phyloP scores from a whole-genome alignment of 1,140 invertebrate genomes.

The Lordiphosa clarofinis region DNA sequence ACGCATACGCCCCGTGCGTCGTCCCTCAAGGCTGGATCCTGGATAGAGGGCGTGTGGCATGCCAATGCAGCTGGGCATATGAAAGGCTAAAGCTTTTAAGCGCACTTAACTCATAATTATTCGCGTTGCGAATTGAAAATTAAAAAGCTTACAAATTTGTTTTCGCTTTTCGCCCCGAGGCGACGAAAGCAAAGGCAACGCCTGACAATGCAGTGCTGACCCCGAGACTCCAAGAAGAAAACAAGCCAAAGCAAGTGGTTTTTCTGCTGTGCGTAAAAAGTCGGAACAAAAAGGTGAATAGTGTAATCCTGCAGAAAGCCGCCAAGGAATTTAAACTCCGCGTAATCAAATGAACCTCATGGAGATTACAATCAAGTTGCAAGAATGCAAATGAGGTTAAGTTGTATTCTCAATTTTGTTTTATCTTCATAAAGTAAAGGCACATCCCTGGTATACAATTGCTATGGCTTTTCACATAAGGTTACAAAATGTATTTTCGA shows the following conservation, averaged over 20 bases:
- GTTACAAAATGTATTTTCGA: too few species aligned
- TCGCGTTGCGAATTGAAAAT: constrained; percentile 63
- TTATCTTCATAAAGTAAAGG: too few species aligned
- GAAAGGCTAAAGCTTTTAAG: constrained; percentile 73
- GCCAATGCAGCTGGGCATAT: constrained; percentile 41
- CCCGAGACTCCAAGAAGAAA: constrained; percentile 1
- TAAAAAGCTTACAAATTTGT: constrained; percentile 67
- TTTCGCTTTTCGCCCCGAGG: constrained; percentile 27
- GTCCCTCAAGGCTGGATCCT: constrained; percentile 16
- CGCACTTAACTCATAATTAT: constrained; percentile 73
- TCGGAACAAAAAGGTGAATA: too few species aligned
- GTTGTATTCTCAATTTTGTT: too few species aligned
- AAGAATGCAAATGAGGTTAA: too few species aligned
- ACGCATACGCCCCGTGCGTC: constrained; percentile 36
- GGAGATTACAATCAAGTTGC: too few species aligned
- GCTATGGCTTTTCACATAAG: too few species aligned
- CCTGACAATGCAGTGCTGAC: constrained; percentile 4
- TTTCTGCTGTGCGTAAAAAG: too few species aligned
- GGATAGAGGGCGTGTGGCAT: not conserved
- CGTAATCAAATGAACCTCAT: too few species aligned
- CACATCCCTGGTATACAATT: too few species aligned
- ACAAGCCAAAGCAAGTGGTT: not conserved
- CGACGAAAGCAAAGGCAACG: constrained; percentile 9
- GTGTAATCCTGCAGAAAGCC: too few species aligned
- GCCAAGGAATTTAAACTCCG: too few species aligned